A percentile compares a stretch with the other conserved stretches of the same genome.
These are phyloP conservation scores for Sitta europaea DNA, from an alignment of 2,113 vertebrate species.

Conservation along the genomic window DNA sequence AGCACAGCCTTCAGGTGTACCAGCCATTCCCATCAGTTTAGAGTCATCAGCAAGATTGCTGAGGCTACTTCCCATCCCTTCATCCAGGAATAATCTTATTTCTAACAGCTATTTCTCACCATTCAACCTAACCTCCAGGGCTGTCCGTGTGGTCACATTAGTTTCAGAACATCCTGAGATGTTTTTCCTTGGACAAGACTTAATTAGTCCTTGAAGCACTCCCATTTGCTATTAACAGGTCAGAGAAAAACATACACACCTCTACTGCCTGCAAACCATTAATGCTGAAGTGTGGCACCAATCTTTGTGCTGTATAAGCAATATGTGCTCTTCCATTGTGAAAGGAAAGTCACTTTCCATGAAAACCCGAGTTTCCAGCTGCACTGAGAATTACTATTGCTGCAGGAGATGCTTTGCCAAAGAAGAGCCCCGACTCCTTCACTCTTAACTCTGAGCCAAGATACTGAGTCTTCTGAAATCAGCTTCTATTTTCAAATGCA, in stretches of 20 bases:
- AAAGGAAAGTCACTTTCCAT: background rate
- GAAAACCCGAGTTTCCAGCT: background rate
- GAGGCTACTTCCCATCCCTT: background rate
- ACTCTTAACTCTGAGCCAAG: background rate
- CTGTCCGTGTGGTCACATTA: background rate
- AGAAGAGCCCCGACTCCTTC: background rate
- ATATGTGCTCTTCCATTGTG: background rate
- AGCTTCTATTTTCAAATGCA: background rate
- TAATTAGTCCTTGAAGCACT: background rate
- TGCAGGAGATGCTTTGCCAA: background rate
- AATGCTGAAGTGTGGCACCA: background rate
- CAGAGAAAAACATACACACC: background rate
- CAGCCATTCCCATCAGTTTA: background rate
- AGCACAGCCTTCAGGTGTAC: background rate
- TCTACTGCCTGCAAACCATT: background rate
- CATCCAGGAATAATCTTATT: background rate
- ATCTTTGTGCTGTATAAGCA: background rate
- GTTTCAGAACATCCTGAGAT: background rate
- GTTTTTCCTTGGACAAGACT: background rate
- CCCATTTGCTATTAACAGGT: background rate
- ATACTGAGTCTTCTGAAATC: background rate
- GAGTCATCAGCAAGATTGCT: background rate
- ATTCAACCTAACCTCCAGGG: background rate
- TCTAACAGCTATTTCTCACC: background rate
- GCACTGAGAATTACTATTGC: background rate